Conservation (phyloP, 2,888 invertebrate genomes). For the Gibbula magus region DNA sequence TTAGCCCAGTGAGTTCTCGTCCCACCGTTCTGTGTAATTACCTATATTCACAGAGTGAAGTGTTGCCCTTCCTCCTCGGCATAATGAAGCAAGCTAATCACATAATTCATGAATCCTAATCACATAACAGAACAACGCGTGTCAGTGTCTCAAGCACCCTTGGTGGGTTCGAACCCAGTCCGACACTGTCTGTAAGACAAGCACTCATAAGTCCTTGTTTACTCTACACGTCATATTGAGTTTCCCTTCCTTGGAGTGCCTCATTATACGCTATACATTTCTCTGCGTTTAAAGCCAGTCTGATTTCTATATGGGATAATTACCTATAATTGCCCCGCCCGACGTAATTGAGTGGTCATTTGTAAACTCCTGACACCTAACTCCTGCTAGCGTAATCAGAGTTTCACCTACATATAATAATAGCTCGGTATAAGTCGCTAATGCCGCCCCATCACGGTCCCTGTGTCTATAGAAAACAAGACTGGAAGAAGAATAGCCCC, state of each 20-base stretch:
- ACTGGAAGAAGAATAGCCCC: neutral
- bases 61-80: neutral
- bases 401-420: slow-evolving; percentile 19
- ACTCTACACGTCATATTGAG: slow-evolving; percentile 5
- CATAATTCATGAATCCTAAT: neutral
- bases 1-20: no score
- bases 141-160: neutral
- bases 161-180: neutral
- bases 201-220: neutral
- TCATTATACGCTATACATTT: slow-evolving; percentile 21
- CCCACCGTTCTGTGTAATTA: neutral
- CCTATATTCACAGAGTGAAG: slow-evolving; percentile 12
- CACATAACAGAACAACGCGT: slow-evolving; percentile 1
- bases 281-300: neutral
- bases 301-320: slow-evolving; percentile 20
- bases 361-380: slow-evolving; percentile 4
- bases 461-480: slow-evolving; percentile 10
- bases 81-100: neutral
- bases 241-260: neutral
- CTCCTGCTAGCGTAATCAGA: neutral
- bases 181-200: neutral
- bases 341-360: slow-evolving; percentile 20
- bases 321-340: slow-evolving; percentile 2
- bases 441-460: slow-evolving; percentile 9
- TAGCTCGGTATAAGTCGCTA: neutral